Conservation (phyloP, 2,888 invertebrate genomes). For the Mimas tiliae region DNA sequence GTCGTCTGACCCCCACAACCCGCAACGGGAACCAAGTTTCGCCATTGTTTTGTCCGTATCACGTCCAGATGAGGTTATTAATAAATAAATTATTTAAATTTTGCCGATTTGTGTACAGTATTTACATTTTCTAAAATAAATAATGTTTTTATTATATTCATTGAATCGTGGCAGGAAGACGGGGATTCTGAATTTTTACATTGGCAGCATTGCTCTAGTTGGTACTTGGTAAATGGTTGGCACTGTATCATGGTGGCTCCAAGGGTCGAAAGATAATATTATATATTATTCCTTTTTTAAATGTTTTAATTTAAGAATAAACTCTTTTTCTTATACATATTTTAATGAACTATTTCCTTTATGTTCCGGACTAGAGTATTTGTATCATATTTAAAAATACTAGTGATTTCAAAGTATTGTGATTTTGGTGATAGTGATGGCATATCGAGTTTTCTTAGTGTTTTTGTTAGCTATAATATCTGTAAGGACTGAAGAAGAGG, state of each 20-base stretch:
- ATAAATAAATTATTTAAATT: too few relatives aligned
- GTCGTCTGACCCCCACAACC: too few relatives aligned
- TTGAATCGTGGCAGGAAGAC: too few relatives aligned
- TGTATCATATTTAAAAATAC: slow-evolving; percentile 36
- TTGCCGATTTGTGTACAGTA: too few relatives aligned
- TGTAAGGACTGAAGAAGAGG: slow-evolving; percentile 72
- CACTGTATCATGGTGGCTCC: slow-evolving; percentile 11
- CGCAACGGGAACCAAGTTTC: too few relatives aligned
- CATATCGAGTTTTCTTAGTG: slow-evolving; percentile 71
- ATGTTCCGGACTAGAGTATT: slow-evolving; percentile 27
- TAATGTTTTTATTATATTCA: too few relatives aligned
- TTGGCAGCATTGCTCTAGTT: too few relatives aligned
- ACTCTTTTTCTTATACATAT: not conserved
- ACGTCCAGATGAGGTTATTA: too few relatives aligned
- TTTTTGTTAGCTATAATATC: slow-evolving; percentile 73
- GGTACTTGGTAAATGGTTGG: too few relatives aligned
- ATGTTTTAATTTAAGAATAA: not conserved
- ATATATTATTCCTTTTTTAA: not conserved
- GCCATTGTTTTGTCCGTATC: too few relatives aligned
- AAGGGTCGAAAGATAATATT: slow-evolving; percentile 2
- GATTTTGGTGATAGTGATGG: slow-evolving; percentile 67
- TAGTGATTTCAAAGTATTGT: slow-evolving; percentile 62
- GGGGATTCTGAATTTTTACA: too few relatives aligned
- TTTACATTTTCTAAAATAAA: too few relatives aligned
- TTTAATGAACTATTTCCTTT: not conserved